Base-by-base conservation (phyloP, 1,140 invertebrate species). In the Euwallacea similis region DNA sequence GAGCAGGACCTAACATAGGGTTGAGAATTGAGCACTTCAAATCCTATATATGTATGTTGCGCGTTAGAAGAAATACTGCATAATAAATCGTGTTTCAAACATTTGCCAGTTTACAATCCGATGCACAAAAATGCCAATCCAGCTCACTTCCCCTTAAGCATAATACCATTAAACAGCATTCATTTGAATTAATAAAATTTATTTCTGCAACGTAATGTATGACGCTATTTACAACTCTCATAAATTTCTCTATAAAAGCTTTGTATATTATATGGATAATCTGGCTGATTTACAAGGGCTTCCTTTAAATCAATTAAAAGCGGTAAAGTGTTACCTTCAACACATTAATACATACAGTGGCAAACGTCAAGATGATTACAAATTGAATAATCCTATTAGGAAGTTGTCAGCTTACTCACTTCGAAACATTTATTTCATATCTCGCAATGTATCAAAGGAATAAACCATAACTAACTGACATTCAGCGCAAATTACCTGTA, bases 191-290 rank as follows among this genome's bases (percentile, higher is more conserved):
- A 47, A 64, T 64, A 64, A 64, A 64, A 64, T 64, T 47, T 64
- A 64, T 64, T 64, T 64, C 15, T 44, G 62, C 11, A 47, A 46
- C 42, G 16, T 64, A 61, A 42, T 61, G 47, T 58, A 67, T 59
- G n/a, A 13, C 41, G 66, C 16, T 67, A 67, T 58, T 67, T 67
- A 67, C 59, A 13, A 59, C 33, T 7, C 13, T 33, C 33, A 50
- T 67, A 58, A 59, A 67, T 67, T 67, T 15, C 9, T 9, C 66
- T 21, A 43, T 59, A 50, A 15, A 59, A 67, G 58, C 10, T 50
- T 43, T 59, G 66, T 41, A 16, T 59, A 55, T 59, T 67, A 59
- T 67, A 56, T 67, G 58, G n/a, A n/a, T 42, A 59, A 67, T 67
- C 33, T 15, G 46, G 42, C 21, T 43, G 59, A 67, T 67, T 59